Evolutionary conservation across 2,888 invertebrate genomes (phyloP), one percentile per base, ranked within the genome.

Genomic region (Crioceris asparagi): DNA sequence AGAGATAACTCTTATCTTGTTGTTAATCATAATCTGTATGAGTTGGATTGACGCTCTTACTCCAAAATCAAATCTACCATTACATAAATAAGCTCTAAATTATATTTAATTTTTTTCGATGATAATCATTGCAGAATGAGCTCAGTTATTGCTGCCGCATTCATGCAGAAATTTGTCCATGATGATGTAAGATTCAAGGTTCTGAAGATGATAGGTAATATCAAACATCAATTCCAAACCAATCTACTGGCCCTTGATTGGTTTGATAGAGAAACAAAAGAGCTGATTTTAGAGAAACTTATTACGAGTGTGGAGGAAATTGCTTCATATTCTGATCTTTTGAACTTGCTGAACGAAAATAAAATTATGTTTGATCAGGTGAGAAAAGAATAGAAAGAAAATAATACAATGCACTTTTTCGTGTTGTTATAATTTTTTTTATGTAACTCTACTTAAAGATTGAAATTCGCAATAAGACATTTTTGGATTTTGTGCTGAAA

Each of bases 241-340:
- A 50, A 50, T 29, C 38, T 61, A 23, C 41, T 50, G 29, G 46
- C 49, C 39, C 45, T 56, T 30, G 54, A 62, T 32, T 64, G 64
- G 63, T 47, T 64, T 40, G 63, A 63, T 43, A 44, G 48, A 18
- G 47, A 53, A 41, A 59, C 60, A 4, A 60, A 56, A 47, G 45
- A 50, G 27, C 51, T 50, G 32, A 53, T 60, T 15, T 38, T 52
- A 29, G 54, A 57, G 41, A 58, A 56, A 40, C 43, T 64, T 4
- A 44, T 56, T 4, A 49, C 52, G 10, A 58, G 56, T 31, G 47
- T 46, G 1, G 56, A 53, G 38, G 53, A 58, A 38, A 51, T 61
- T 21, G 57, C 54, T 8, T 53, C 57, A 30, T 51, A 55, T 39
- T 44, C 49, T 15, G 52, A 56, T 37, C 35, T 58, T n/a, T 36